phyloP scores from a whole-genome alignment of 2,888 invertebrate genomes.

The Epinotia nisella region DNA sequence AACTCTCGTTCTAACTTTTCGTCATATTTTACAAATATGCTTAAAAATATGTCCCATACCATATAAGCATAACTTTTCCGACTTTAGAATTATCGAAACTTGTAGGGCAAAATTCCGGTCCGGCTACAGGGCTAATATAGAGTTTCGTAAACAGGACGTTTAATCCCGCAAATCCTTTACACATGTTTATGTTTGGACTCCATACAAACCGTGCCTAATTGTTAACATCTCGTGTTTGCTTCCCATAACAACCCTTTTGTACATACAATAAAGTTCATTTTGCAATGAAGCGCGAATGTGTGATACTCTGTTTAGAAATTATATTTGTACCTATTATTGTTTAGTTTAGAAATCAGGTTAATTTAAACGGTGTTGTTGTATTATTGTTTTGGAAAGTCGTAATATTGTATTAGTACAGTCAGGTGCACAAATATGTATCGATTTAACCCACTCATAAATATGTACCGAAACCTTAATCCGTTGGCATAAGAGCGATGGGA shows the following conservation, averaged over 20 bases:
- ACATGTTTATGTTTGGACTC: conserved; percentile 7
- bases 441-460: no score
- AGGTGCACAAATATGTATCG: no score
- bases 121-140: no score
- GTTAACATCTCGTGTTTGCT: neutral
- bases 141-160: conserved; percentile 30
- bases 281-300: neutral
- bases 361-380: conserved; percentile 9
- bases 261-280: neutral
- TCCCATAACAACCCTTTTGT: neutral
- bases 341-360: conserved; percentile 14
- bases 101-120: no score
- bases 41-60: no score
- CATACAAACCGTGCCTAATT: neutral
- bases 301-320: neutral
- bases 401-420: neutral
- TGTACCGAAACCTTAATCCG: no score
- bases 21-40: no score
- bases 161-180: conserved; percentile 27
- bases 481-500: no score
- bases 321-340: neutral
- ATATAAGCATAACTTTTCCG: no score
- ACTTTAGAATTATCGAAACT: no score
- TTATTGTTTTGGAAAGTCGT: neutral
- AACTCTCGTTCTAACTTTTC: no score